These are phyloP conservation scores for Ennomos erosarius DNA, from an alignment of 2,888 invertebrate species.

Conservation along the genomic window DNA sequence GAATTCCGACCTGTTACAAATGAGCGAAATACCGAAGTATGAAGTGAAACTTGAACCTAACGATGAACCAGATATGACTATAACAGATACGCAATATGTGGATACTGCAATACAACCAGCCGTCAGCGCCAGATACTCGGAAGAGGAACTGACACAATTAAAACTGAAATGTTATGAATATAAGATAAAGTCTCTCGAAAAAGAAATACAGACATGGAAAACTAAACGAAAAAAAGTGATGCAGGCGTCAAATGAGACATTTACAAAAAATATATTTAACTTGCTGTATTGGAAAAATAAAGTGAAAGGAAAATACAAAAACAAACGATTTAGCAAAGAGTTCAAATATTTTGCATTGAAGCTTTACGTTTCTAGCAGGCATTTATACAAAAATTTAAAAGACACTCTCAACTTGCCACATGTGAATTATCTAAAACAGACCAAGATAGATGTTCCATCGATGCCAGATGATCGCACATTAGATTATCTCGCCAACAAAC, in stretches of 20 bases:
- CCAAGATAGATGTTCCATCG: not conserved
- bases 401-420: not conserved
- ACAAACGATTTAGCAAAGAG: not conserved
- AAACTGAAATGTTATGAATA: not conserved
- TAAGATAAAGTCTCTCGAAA: not conserved
- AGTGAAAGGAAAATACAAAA: slow-evolving; percentile 3
- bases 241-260: not conserved
- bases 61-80: too few species aligned
- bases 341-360: slow-evolving; percentile 1
- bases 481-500: not conserved
- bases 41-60: too few species aligned
- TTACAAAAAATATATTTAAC: not conserved
- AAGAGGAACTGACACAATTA: not conserved
- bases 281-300: not conserved
- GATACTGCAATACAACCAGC: not conserved
- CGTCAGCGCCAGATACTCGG: not conserved
- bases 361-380: not conserved
- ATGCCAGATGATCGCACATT: not conserved
- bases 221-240: not conserved
- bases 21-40: too few species aligned
- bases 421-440: not conserved
- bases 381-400: not conserved
- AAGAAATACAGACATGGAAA: not conserved
- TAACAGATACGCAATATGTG: too few species aligned
- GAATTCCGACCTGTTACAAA: too few species aligned